Evolutionary conservation across 2,888 invertebrate genomes (phyloP), one percentile per base, ranked within the genome.

Genomic region (Auanema sp.): DNA sequence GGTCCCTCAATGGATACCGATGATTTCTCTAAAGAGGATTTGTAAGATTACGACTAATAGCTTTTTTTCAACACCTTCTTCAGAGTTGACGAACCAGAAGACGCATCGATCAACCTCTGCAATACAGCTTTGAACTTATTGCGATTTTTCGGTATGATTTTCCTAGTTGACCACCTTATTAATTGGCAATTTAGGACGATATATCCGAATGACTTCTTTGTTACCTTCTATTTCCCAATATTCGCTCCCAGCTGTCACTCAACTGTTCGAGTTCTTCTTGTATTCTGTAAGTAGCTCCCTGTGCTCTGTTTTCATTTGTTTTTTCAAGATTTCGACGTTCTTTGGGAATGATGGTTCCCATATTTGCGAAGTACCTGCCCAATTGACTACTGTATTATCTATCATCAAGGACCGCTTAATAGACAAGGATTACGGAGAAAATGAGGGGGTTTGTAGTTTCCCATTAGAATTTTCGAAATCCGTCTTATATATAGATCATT

Each of bases 81-180:
- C 47, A 57, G 57, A 23, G 43, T 59, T 8, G 65, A 66, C 8
- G 69, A 64, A 11, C 64, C 69, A 18, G 49, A 51, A 21, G 65
- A 57, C 33, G 3, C 33, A 33, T 33, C 33, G 3, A 33, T 33
- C 8, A 81, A 79, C 61, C 64, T 81, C n/a, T 81, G 81, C 69
- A 81, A 81, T 57, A 76, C 80, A 0, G 79, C 81, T 8, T 66
- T 81, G 11, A 79, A 81, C 53, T 55, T 81, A 16, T 68, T 81
- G 24, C 63, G 79, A 14, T 76, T 79, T 43, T 79, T 81, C 49
- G 80, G 79, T 66, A 47, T 11, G 21, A n/a, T n/a, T n/a, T n/a
- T n/a, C n/a, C n/a, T n/a, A n/a, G n/a, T 43, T 43, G 12, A 43
- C n/a, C n/a, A 43, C 43, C 33, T 33, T 33, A 3, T 33, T 8